Base-by-base conservation (phyloP, 2,113 vertebrate genomes). In the Castor canadensis region DNA sequence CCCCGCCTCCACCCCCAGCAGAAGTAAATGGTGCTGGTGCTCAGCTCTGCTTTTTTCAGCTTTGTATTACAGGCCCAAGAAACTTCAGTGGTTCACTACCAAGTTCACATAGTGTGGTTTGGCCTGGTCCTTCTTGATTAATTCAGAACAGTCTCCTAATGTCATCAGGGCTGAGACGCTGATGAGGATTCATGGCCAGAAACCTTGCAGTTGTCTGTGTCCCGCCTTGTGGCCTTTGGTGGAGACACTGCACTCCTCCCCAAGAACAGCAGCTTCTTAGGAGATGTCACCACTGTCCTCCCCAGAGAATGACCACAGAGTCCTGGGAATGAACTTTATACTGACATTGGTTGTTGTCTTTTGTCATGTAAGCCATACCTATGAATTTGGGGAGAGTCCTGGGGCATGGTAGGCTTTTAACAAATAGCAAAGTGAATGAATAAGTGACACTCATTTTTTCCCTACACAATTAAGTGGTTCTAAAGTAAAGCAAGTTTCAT, bases 401-500 rank as follows among this genome's bases (percentile, higher is more conserved):
- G 56, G 54, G 49, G 38, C 38, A 1, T 12, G 32, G 35, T 49
- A 28, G 67, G 52, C 80, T 81, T 90, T 93, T 45, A 52, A 4
- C 40, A 82, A 60, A 81, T 1, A 73, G 43, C 60, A 43, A 40
- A 93, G n/a, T 15, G 40, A 76, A 58, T 40, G 38, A 88, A 4
- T 52, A 47, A 49, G 2, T 77, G 77, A 71, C 15, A 72, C n/a
- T n/a, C n/a, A n/a, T n/a, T n/a, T n/a, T n/a, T n/a, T n/a, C n/a
- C n/a, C n/a, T 52, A 10, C 9, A 52, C 52, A 83, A 52, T 89
- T 86, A 83, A 96, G 71, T 87, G 67, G 26, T 67, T 64, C 80
- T 79, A 52, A 71, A 83, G 79, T 88, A 43, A 94, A 86, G 52
- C 17, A 81, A 35, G 52, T 22, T 87, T 87, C 45, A 3, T 26